Percentiles rank a stretch among this genome's conserved stretches.
Evolutionary conservation across 2,888 invertebrate genomes (phyloP).

Genomic region (Mamestra brassicae): DNA sequence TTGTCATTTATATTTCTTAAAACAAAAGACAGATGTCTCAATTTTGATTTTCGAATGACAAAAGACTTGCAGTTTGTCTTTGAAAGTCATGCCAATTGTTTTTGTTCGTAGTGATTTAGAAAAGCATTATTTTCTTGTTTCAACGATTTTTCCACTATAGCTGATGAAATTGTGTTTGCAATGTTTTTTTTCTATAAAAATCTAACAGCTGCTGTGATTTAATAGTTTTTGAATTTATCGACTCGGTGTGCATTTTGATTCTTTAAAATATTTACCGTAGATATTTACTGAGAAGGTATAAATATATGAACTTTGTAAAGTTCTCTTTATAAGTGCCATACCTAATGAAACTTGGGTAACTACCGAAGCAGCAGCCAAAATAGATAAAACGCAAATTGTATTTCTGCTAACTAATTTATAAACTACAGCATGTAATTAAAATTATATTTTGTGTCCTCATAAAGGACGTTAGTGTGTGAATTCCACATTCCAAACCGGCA

Average conservation of each 20-base stretch:
- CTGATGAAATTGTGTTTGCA: constrained; percentile 15
- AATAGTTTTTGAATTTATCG: background rate
- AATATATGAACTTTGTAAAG: background rate
- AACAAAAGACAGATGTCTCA: constrained; percentile 39
- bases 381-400: constrained; percentile 14
- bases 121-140: constrained; percentile 16
- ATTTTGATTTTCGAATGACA: constrained; percentile 46
- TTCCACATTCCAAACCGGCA: constrained; percentile 26
- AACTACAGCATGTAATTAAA: constrained; percentile 6
- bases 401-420: constrained; percentile 3
- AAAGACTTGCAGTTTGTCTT: constrained; percentile 35
- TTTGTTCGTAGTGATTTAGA: constrained; percentile 23
- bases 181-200: background rate
- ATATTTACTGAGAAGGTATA: background rate
- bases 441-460: constrained; percentile 17
- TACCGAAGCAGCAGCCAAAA: constrained; percentile 14
- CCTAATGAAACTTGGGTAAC: background rate
- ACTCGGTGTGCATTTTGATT: background rate
- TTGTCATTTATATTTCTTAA: constrained; percentile 44
- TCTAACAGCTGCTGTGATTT: background rate
- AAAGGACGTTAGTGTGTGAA: constrained; percentile 13
- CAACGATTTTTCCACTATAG: constrained; percentile 10
- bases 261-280: background rate
- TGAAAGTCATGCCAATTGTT: constrained; percentile 46
- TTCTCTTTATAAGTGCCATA: background rate